Conservation (phyloP, 2,797 vertebrate genomes). For the Microchirus variegatus region DNA sequence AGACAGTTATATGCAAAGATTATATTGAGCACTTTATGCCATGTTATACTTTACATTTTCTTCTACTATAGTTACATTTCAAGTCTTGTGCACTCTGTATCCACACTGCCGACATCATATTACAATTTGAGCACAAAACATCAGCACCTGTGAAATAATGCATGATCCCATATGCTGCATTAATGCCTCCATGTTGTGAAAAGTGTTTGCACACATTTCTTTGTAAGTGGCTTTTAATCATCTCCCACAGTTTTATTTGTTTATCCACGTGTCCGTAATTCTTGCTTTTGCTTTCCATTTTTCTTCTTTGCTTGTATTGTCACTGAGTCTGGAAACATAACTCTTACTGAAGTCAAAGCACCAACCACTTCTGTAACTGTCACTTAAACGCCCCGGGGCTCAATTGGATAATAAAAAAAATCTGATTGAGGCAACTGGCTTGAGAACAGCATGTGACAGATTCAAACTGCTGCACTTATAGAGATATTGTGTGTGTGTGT, state of each 20-base stretch:
- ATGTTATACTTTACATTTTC: too few relatives aligned
- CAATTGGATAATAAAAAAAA: conserved; percentile 41
- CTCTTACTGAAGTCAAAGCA: conserved; percentile 26
- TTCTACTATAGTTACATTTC: too few relatives aligned
- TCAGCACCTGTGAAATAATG: conserved; percentile 17
- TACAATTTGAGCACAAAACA: background rate
- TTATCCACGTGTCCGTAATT: background rate
- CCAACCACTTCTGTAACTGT: conserved; percentile 32
- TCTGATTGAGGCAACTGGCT: conserved; percentile 1
- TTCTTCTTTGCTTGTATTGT: conserved; percentile 17
- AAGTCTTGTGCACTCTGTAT: too few relatives aligned
- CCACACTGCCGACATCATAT: conserved; percentile 2
- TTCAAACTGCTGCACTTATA: conserved; percentile 23
- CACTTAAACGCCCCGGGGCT: conserved; percentile 35
- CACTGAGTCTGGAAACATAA: conserved; percentile 14
- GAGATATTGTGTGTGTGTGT: conserved; percentile 39
- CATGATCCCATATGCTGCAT: background rate
- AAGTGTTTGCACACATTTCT: conserved; percentile 15
- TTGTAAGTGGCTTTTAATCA: conserved; percentile 18
- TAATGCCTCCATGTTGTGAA: conserved; percentile 8
- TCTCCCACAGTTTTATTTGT: conserved; percentile 13
- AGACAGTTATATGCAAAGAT: too few relatives aligned
- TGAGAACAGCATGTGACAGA: conserved; percentile 42
- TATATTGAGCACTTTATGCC: too few relatives aligned
- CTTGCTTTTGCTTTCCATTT: conserved; percentile 29